Evolutionary conservation across 2,797 vertebrate genomes (phyloP).

Genomic region (Crenuchus spilurus): DNA sequence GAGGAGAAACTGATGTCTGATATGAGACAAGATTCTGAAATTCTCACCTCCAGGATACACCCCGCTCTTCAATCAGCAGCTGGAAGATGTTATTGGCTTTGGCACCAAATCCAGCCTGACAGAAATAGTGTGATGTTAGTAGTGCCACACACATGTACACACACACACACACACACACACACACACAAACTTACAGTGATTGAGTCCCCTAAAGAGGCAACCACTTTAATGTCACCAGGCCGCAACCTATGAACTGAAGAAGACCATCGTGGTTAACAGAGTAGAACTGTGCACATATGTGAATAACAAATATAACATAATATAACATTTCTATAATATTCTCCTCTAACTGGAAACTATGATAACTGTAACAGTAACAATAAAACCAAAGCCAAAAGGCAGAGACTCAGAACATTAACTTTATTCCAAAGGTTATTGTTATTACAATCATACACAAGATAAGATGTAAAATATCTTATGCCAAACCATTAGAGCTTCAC

Average conservation of each 20-base stretch:
- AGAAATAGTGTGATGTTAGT: constrained; percentile 22
- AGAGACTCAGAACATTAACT: no score
- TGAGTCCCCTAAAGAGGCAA: constrained; percentile 90
- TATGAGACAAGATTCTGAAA: neutral
- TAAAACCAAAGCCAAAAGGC: no score
- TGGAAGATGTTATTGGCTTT: constrained; percentile 68
- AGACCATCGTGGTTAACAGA: neutral
- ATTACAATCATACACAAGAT: no score
- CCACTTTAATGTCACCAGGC: constrained; percentile 85
- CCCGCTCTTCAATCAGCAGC: constrained; percentile 76
- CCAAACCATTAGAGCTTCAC: no score
- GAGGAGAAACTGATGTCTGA: neutral
- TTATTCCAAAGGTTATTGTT: no score
- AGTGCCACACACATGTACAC: neutral
- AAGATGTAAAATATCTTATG: no score
- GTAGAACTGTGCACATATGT: no score
- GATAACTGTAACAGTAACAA: no score
- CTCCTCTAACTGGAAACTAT: no score
- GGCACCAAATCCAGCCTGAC: constrained; percentile 84
- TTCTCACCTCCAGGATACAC: constrained; percentile 92
- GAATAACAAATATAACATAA: no score
- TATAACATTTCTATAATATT: no score
- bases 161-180: constrained; percentile 19
- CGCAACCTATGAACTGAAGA: constrained; percentile 83
- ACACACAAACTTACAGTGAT: constrained; percentile 80